These are phyloP conservation scores for Boloria selene DNA, from an alignment of 2,888 invertebrate genomes.

Conservation along the genomic window DNA sequence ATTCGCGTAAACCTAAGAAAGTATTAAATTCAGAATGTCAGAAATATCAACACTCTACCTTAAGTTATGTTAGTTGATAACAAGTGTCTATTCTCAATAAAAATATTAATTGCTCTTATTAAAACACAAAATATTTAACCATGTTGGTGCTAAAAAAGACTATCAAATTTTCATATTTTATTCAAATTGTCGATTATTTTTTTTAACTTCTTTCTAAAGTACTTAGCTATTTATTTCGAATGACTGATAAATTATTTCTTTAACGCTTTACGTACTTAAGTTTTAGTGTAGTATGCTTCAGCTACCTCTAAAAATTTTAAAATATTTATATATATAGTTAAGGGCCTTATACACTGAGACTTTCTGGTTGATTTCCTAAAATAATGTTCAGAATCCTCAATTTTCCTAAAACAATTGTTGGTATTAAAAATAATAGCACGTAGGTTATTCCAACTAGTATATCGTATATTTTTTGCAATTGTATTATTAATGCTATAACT, in stretches of 20 bases:
- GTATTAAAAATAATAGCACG: constrained; percentile 59
- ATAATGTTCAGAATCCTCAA: constrained; percentile 55
- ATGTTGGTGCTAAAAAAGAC: constrained; percentile 74
- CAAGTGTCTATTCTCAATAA: neutral
- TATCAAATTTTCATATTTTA: constrained; percentile 46
- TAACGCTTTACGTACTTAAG: constrained; percentile 64
- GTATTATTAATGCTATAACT: constrained; percentile 60
- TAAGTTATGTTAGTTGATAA: too few relatives aligned
- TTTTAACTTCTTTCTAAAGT: constrained; percentile 43
- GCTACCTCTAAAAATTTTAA: constrained; percentile 80
- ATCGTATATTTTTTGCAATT: constrained; percentile 74
- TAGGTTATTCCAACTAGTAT: constrained; percentile 53
- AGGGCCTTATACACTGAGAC: constrained; percentile 52
- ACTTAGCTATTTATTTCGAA: constrained; percentile 24
- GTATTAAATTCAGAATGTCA: too few relatives aligned
- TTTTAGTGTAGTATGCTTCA: constrained; percentile 59
- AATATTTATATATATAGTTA: constrained; percentile 63
- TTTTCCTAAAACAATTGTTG: constrained; percentile 65
- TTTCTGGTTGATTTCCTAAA: constrained; percentile 58
- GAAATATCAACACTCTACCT: too few relatives aligned
- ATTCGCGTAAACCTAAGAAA: too few relatives aligned
- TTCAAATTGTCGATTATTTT: constrained; percentile 44
- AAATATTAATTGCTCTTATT: constrained; percentile 35
- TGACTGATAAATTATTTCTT: constrained; percentile 19
- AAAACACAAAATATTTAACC: constrained; percentile 32